phyloP scores from a whole-genome alignment of 2,888 invertebrate genomes.

The Ichneumoninae sp. region DNA sequence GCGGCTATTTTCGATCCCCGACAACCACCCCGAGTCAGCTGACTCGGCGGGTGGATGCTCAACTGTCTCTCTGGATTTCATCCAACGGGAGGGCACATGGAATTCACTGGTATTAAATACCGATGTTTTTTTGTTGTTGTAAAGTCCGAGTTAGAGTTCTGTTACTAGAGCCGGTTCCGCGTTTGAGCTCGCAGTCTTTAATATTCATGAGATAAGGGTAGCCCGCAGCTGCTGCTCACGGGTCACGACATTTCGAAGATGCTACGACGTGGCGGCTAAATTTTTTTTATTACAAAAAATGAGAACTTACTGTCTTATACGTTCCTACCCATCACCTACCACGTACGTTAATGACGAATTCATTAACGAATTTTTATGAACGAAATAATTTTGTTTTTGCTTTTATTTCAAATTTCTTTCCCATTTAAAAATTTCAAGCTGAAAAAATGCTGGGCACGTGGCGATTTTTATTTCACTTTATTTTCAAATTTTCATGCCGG shows the following conservation, averaged over 20 bases:
- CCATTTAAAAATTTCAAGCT: too few relatives aligned
- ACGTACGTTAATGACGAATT: too few relatives aligned
- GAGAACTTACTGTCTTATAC: too few relatives aligned
- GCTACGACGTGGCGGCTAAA: not conserved
- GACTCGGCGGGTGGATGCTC: not conserved
- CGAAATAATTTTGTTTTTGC: too few relatives aligned
- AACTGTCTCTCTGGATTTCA: not conserved
- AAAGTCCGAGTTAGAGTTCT: not conserved
- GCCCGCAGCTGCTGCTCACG: conserved; percentile 24
- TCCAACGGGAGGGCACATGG: not conserved
- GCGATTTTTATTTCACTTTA: too few relatives aligned
- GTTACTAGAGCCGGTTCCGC: not conserved
- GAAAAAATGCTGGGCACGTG: too few relatives aligned
- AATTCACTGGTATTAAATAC: not conserved
- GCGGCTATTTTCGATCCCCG: not conserved
- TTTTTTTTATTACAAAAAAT: not conserved
- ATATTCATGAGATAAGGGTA: conserved; percentile 45
- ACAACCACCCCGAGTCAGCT: not conserved
- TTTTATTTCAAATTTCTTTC: too few relatives aligned
- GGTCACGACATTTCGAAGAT: not conserved
- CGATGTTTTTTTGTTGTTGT: not conserved
- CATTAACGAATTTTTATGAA: too few relatives aligned
- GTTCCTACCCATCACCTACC: too few relatives aligned
- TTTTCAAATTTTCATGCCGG: too few relatives aligned
- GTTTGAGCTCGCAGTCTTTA: not conserved